Conservation (phyloP, 2,113 vertebrate genomes). For the Numida meleagris region DNA sequence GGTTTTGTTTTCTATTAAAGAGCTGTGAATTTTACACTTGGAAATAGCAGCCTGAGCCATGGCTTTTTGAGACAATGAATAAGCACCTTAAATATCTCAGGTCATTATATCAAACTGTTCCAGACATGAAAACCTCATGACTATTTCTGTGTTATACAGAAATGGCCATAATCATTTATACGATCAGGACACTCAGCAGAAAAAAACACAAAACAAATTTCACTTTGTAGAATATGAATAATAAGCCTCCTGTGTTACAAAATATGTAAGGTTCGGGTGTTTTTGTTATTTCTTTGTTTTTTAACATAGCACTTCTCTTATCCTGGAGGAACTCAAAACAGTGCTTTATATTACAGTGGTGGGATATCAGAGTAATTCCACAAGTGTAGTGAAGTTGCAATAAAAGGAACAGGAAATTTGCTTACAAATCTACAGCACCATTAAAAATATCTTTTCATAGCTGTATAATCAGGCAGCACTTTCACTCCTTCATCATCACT, state of each 20-base stretch:
- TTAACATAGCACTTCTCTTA: not conserved
- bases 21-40: not conserved
- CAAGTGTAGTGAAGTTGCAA: not conserved
- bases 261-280: not conserved
- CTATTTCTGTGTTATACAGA: not conserved
- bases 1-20: not conserved
- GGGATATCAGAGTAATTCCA: not conserved
- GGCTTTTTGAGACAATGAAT: not conserved
- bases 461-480: not conserved
- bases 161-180: not conserved
- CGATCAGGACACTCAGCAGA: not conserved
- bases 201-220: constrained; percentile 43
- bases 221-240: not conserved
- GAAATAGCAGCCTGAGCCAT: not conserved
- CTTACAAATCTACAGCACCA: not conserved
- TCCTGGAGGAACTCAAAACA: not conserved
- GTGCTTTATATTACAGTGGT: not conserved
- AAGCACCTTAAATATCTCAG: constrained; percentile 6
- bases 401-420: not conserved
- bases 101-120: not conserved
- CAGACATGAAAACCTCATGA: not conserved
- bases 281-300: not conserved
- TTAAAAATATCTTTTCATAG: constrained; percentile 9
- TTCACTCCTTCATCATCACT: not conserved
- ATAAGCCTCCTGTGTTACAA: not conserved